Base-by-base conservation (phyloP, 2,888 invertebrate species). In the Neoitamus cyanurus region DNA sequence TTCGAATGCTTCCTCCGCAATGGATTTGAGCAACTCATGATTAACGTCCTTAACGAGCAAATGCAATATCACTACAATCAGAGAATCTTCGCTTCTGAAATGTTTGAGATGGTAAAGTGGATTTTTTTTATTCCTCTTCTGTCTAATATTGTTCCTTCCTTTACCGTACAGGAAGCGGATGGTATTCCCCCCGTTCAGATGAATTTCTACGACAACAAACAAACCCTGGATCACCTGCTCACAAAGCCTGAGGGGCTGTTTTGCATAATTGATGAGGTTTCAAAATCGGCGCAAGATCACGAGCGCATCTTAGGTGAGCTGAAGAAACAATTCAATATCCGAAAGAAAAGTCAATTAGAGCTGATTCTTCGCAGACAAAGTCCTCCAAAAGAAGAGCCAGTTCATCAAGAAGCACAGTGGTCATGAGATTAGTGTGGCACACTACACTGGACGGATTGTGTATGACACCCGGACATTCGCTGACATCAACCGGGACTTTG, bases 31-130 rank as follows among this genome's bases (percentile, higher is more conserved):
- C 98, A 98, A 90, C 92, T 98, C 7, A 94, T 97, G 87, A 95
- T 97, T 2, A 98, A 98, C 89, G 95, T 96, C 0, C 93, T 96
- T 85, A 98, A 98, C 89, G 98, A 98, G 90, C 97, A 98, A 91
- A 93, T 98, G 89, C 98, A 98, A 89, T 98, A 97, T 90, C 95
- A 97, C 88, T 98, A 97, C 90, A 96, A 97, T 88, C 98, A 98
- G 91, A 94, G 96, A 89, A 94, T 97, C 86, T 98, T 98, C 90
- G 95, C 95, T 5, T 97, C 97, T 95, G 98, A 98, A 93, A 95
- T 96, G 95, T 94, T 94, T 87, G 93, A 93, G 89, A 90, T 92
- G 88, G 93, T 93, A 89, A 15, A 78, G 28, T 15, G 69, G 11
- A 42, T 31, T 42, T 42, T 58, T 75, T 2, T 77, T 69, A n/a